Conservation (phyloP, 35 echinoderm and acorn worm species). For the Eucidaris tribuloides region DNA sequence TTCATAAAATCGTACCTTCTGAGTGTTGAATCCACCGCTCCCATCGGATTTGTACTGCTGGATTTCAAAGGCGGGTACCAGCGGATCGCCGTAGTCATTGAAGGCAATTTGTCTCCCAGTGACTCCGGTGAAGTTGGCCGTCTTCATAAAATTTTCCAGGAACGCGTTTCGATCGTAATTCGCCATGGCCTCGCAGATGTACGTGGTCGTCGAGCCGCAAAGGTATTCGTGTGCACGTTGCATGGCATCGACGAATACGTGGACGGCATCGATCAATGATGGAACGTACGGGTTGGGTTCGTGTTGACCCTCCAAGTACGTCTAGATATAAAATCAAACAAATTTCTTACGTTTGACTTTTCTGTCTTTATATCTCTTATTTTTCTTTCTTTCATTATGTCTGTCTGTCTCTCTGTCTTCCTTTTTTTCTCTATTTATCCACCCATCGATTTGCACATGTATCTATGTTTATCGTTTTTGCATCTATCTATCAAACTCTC, state of each 20-base stretch:
- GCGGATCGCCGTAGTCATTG: not conserved
- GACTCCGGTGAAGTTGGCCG: slow-evolving; percentile 1
- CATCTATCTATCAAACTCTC: too few species aligned
- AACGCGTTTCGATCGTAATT: not conserved
- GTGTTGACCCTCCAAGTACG: too few species aligned
- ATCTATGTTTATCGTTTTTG: too few species aligned
- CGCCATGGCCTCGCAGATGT: not conserved
- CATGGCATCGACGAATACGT: slow-evolving; percentile 9
- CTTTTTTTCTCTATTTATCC: too few species aligned
- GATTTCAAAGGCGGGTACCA: not conserved
- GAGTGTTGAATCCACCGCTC: not conserved
- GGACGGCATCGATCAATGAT: not conserved
- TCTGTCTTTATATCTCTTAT: too few species aligned
- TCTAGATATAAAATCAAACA: too few species aligned
- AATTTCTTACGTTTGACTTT: too few species aligned
- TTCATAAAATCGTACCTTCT: slow-evolving; percentile 4
- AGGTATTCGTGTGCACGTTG: not conserved
- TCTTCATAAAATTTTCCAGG: not conserved
- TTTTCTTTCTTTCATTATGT: too few species aligned
- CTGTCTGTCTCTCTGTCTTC: too few species aligned
- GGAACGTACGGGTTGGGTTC: not conserved
- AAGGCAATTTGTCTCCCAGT: slow-evolving; percentile 2
- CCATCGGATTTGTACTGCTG: not conserved
- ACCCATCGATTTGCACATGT: too few species aligned
- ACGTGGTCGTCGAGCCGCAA: not conserved